Evolutionary conservation across 2,888 invertebrate genomes (phyloP).

Genomic region (Lumbricus terrestris): DNA sequence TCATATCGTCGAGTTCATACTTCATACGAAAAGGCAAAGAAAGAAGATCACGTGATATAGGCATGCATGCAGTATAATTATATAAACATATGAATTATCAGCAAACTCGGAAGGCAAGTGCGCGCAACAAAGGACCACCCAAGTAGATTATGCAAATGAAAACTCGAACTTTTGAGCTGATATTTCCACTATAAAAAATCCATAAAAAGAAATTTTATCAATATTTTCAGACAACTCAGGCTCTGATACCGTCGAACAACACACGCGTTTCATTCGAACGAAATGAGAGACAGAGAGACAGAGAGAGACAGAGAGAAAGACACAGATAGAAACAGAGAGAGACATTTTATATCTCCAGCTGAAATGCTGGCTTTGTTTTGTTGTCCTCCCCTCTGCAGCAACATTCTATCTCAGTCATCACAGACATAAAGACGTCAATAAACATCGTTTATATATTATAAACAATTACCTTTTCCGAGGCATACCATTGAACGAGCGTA

Average conservation of each 20-base stretch:
- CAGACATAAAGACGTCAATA: neutral
- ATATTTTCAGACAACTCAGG: too few relatives aligned
- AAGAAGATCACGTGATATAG: too few relatives aligned
- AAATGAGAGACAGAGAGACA: neutral
- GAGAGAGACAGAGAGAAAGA: neutral
- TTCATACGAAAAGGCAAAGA: too few relatives aligned
- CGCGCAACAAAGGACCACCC: too few relatives aligned
- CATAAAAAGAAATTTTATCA: neutral
- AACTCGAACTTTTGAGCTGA: neutral
- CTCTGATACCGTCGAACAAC: too few relatives aligned
- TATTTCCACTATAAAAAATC: neutral
- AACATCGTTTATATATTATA: neutral
- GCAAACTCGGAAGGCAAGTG: too few relatives aligned
- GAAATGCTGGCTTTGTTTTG: neutral
- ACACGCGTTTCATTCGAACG: too few relatives aligned
- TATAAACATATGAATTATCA: too few relatives aligned
- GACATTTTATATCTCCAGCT: neutral
- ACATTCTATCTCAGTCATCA: neutral
- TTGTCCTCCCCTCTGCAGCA: neutral
- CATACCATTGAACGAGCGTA: neutral
- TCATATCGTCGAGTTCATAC: too few relatives aligned
- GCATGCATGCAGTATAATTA: too few relatives aligned
- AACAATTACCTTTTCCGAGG: neutral
- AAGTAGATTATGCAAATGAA: neutral
- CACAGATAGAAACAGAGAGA: neutral